These are phyloP conservation scores for Axis porcinus DNA, from an alignment of 2,113 vertebrate genomes.

Conservation along the genomic window DNA sequence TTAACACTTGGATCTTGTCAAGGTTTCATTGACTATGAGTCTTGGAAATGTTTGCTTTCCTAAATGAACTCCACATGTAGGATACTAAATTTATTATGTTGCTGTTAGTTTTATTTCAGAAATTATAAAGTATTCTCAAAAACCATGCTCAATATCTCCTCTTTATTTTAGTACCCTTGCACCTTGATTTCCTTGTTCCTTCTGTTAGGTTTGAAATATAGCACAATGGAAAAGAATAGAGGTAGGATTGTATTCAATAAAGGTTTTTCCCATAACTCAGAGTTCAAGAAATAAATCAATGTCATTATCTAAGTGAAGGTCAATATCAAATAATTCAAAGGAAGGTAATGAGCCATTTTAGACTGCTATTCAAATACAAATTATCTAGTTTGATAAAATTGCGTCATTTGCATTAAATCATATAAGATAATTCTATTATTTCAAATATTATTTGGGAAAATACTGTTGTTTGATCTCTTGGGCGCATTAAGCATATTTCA, in stretches of 20 bases:
- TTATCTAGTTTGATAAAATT: not conserved
- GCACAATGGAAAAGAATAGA: not conserved
- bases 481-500: not conserved
- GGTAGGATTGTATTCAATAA: not conserved
- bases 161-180: not conserved
- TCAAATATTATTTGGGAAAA: not conserved
- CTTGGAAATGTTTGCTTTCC: not conserved
- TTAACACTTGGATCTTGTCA: not conserved
- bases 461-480: not conserved
- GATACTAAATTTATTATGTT: not conserved
- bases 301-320: not conserved
- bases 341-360: not conserved
- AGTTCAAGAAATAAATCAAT: not conserved
- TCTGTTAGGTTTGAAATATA: not conserved
- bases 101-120: not conserved
- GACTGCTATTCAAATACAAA: not conserved
- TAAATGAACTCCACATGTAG: not conserved
- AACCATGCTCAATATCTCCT: not conserved
- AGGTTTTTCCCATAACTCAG: not conserved
- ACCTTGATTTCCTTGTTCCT: not conserved
- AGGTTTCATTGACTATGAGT: not conserved
- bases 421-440: not conserved
- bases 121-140: not conserved
- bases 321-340: not conserved
- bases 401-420: not conserved